Base-by-base conservation (phyloP, 1,140 invertebrate genomes). In the Theocolax elegans region DNA sequence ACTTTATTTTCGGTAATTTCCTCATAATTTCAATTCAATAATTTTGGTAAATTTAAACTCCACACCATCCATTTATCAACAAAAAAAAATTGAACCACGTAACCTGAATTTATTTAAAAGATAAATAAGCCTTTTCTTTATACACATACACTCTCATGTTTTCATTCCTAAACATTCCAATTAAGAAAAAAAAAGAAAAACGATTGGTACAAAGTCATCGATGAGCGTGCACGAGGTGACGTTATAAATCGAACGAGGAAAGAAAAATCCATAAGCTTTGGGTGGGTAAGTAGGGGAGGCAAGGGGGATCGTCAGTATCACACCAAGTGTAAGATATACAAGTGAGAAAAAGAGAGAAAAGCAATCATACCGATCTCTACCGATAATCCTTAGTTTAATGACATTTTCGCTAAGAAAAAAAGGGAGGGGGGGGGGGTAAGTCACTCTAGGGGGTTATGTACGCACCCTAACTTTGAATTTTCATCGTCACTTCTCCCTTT, bases 371-470 rank as follows among this genome's bases (percentile, higher is more conserved):
- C 60, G 68, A 71, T 71, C 48, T 59, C 60, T 71, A 49, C 51
- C 60, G 68, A 71, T 71, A 71, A 71, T 71, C 68, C 68, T 17
- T 27, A 23, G 60, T 71, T 71, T 71, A 71, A 71, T 71, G 59
- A 60, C 60, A 71, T 65, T n/a, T n/a, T 71, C 38, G 49, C 19
- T 25, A 10, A n/a, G n/a, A n/a, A n/a, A n/a, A n/a, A 17, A 35
- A 35, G 4, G 31, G 31, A 46, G 3, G 58, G 65, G 13, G 21
- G 19, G 29, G 17, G 10, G 35, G 3, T 4, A 10, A 27, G 48
- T 19, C 12, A 44, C 17, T 12, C 46, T 19, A 21, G n/a, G 19
- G 3, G 7, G n/a, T n/a, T n/a, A 19, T 44, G 9, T 19, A 29
- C 58, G 19, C 67, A 12, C 66, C 66, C 66, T 13, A 35, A 63